Evolutionary conservation across 2,113 vertebrate genomes (phyloP).

Genomic region (Chlamydotis undulata): DNA sequence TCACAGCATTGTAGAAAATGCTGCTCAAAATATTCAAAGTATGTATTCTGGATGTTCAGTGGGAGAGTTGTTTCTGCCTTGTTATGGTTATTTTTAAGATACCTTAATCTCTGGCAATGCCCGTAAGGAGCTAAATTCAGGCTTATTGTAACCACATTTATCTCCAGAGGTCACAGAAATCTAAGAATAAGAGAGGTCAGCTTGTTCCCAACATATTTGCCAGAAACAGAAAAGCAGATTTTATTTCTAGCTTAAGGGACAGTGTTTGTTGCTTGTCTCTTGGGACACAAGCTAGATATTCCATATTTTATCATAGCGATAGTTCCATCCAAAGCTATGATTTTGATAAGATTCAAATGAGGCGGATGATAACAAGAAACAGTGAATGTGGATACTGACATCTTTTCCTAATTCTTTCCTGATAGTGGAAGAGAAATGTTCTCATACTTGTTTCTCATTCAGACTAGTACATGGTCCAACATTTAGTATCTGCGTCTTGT

Average conservation of each 20-base stretch:
- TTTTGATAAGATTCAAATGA: slow-evolving; percentile 32
- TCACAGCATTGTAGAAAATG: background rate
- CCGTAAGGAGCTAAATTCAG: slow-evolving; percentile 1
- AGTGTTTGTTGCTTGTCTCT: slow-evolving; percentile 1
- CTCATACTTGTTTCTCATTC: background rate
- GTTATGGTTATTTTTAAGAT: slow-evolving; percentile 65
- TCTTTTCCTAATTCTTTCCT: background rate
- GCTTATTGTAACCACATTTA: slow-evolving; percentile 57
- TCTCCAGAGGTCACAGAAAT: slow-evolving; percentile 61
- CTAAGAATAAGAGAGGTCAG: slow-evolving; percentile 73
- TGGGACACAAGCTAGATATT: background rate
- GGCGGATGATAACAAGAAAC: background rate
- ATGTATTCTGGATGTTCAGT: slow-evolving; percentile 33
- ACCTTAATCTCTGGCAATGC: slow-evolving; percentile 64
- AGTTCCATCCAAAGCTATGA: background rate
- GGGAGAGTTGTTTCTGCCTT: slow-evolving; percentile 48
- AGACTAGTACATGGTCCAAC: background rate
- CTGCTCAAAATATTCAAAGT: slow-evolving; percentile 38
- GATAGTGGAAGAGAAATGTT: background rate
- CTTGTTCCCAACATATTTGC: slow-evolving; percentile 67
- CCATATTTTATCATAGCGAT: background rate
- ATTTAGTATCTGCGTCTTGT: background rate
- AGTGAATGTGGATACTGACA: background rate
- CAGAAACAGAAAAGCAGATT: slow-evolving; percentile 59
- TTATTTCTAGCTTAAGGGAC: slow-evolving; percentile 30